phyloP scores from a whole-genome alignment of 30 jellyfish, hydroid and myxozoan species.

The Morbakka virulenta region DNA sequence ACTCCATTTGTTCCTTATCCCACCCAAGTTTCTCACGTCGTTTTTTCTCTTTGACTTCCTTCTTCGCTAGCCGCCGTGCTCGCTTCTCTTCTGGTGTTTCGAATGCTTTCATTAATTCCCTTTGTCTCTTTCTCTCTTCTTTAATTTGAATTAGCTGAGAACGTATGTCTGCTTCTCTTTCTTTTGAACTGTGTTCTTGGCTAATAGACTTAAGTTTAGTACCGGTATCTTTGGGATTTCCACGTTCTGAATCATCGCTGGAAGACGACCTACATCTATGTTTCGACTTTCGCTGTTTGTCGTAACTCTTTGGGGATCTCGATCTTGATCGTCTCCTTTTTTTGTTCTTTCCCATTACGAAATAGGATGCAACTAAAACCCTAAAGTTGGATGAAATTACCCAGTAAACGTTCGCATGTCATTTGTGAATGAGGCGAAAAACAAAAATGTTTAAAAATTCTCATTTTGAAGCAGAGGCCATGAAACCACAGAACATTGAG shows the following conservation, averaged over 20 bases:
- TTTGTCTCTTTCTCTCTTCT: constrained; percentile 50
- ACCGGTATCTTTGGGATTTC: background rate
- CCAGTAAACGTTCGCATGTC: too few relatives aligned
- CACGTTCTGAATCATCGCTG: background rate
- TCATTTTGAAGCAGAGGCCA: too few relatives aligned
- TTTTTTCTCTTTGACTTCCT: constrained; percentile 84
- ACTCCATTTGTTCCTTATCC: constrained; percentile 88
- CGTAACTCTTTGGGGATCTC: background rate
- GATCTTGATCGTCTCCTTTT: background rate
- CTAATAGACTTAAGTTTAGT: too few relatives aligned
- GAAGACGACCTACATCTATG: background rate
- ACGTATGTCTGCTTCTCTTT: background rate
- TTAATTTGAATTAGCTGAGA: background rate
- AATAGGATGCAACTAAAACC: too few relatives aligned
- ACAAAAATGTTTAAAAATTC: too few relatives aligned
- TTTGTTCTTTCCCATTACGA: background rate
- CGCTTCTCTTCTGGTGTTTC: constrained; percentile 97
- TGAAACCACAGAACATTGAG: too few relatives aligned
- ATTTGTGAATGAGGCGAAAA: too few relatives aligned
- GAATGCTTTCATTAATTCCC: constrained; percentile 64
- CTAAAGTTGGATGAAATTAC: too few relatives aligned
- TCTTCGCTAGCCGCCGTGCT: constrained; percentile 78
- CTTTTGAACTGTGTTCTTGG: too few relatives aligned
- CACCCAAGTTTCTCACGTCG: constrained; percentile 73
- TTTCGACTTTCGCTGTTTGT: background rate